Evolutionary conservation across 1,140 invertebrate species (phyloP), one percentile per base, ranked within the genome.

Genomic region (Gryllus bimaculatus): DNA sequence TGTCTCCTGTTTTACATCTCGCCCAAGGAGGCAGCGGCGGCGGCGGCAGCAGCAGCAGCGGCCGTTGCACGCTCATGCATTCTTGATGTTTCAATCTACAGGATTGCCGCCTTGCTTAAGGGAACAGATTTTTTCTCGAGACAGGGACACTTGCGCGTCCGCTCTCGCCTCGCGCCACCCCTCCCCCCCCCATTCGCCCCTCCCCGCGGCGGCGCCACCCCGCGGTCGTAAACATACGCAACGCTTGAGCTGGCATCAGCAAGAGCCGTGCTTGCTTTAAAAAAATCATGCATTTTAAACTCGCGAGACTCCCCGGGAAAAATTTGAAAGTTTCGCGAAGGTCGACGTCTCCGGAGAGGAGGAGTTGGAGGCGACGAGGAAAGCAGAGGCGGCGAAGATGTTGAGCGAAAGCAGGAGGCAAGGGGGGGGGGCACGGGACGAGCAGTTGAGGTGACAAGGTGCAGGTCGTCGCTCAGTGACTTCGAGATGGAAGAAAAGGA

Each of bases 31-130:
- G 54, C 54, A 18, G 49, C 8, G 15, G 15, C 8, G 15, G 15
- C 49, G 49, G 8, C 15, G 49, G 49, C 49, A 8, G 49, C 49
- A 8, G 49, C 15, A 8, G 54, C 54, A 18, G 10, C 54, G 54
- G 10, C 10, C 10, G 10, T 10, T 10, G 54, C 54, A 7, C 18
- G 54, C 21, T 77, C 76, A 77, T 77, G 76, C 76, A 77, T 77
- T 48, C 76, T 77, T 77, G 76, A 77, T 77, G 76, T 77, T 77
- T 77, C 76, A 77, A 77, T 77, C 76, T 77, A 77, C 47, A 48
- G 76, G 76, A 77, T 77, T 77, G 76, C 76, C 76, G 48, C 47
- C 48, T 77, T 54, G 47, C 76, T 77, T 49, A 77, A 66, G 76
- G 76, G 76, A 77, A 77, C 76, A 77, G 76, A 77, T 77, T 77